Evolutionary conservation across 2,888 invertebrate species (phyloP).

Genomic region (Drosophila kokeensis): DNA sequence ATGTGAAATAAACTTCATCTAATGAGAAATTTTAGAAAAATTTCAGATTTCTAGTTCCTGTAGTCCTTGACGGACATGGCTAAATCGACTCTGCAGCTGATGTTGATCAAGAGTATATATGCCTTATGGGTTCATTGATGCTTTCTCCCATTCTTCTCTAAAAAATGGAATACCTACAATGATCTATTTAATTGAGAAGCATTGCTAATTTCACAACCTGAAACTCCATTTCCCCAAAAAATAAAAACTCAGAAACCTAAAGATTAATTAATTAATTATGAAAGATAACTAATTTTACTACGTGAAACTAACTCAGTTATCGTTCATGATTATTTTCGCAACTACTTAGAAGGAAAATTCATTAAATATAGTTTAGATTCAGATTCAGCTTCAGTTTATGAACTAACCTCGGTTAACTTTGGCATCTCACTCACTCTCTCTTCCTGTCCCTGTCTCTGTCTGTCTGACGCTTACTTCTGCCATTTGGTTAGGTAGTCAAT

Average conservation of each 20-base stretch:
- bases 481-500: conserved; percentile 45
- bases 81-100: not conserved
- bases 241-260: too few relatives aligned
- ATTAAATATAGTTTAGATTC: not conserved
- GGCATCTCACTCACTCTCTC: not conserved
- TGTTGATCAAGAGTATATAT: not conserved
- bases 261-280: too few relatives aligned
- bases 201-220: too few relatives aligned
- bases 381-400: not conserved
- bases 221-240: too few relatives aligned
- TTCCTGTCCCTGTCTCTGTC: not conserved
- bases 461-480: conserved; percentile 5
- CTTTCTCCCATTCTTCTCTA: not conserved
- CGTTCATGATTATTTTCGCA: not conserved
- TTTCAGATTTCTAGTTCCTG: not conserved
- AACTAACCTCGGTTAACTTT: conserved; percentile 20
- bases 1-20: not conserved
- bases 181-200: too few relatives aligned
- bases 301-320: not conserved
- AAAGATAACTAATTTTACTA: not conserved
- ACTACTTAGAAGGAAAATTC: not conserved
- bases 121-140: not conserved
- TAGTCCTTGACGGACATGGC: too few relatives aligned
- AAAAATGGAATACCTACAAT: too few relatives aligned
- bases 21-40: not conserved